phyloP scores from a whole-genome alignment of 2,113 vertebrate genomes.

The Chinchilla lanigera region DNA sequence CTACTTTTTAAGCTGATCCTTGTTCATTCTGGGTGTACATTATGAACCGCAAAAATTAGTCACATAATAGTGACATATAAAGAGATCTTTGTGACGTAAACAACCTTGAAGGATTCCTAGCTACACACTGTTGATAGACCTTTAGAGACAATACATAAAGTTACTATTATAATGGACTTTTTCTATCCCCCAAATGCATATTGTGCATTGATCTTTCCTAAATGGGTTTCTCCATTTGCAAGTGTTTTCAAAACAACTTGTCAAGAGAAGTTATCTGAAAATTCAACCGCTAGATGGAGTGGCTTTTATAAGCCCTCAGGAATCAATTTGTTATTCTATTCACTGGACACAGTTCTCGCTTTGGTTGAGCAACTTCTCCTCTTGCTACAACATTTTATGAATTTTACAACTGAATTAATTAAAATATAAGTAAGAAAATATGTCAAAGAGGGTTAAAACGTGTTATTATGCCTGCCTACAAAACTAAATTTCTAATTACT shows the following conservation, averaged over 20 bases:
- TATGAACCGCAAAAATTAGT: neutral
- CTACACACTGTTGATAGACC: neutral
- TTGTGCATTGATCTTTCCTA: conserved; percentile 48
- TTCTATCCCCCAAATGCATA: conserved; percentile 10
- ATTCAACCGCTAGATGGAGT: conserved; percentile 84
- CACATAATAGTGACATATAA: neutral
- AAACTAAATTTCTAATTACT: conserved; percentile 76
- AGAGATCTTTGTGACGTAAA: neutral
- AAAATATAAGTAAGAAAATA: conserved; percentile 64
- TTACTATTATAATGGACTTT: neutral
- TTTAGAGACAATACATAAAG: neutral
- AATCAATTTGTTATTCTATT: conserved; percentile 27
- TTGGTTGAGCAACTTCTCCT: conserved; percentile 42
- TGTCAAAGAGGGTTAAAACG: conserved; percentile 13
- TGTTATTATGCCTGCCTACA: conserved; percentile 67
- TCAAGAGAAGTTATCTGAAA: conserved; percentile 75
- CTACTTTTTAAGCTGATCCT: neutral
- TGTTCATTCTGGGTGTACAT: neutral
- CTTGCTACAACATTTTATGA: conserved; percentile 62
- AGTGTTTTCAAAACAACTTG: conserved; percentile 30
- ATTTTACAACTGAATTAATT: conserved; percentile 65
- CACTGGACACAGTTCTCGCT: conserved; percentile 31
- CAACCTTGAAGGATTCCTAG: conserved; percentile 44
- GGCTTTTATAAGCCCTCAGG: conserved; percentile 74
- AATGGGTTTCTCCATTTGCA: neutral